Conservation (phyloP, 2,888 invertebrate species). For the Cheilosia soror region DNA sequence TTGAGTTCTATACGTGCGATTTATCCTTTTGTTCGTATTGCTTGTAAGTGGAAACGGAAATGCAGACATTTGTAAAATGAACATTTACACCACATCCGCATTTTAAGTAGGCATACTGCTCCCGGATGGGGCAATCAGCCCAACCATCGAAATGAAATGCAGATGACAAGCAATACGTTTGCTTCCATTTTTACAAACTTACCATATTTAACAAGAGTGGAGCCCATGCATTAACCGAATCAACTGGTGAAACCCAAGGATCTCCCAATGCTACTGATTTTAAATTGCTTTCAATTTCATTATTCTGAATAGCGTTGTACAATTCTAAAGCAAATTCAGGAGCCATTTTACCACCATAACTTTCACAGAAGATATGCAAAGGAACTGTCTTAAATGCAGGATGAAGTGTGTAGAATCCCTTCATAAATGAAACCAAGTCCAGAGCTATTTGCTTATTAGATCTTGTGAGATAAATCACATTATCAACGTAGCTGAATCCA, state of each 20-base stretch:
- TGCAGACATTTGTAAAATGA: too few relatives aligned
- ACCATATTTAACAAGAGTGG: slow-evolving; percentile 90
- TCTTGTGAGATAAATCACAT: slow-evolving; percentile 84
- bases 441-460: slow-evolving; percentile 88
- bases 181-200: slow-evolving; percentile 73
- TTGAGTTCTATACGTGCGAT: too few relatives aligned
- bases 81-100: too few relatives aligned
- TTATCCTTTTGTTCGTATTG: too few relatives aligned
- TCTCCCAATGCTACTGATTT: slow-evolving; percentile 93
- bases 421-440: slow-evolving; percentile 90
- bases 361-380: slow-evolving; percentile 94
- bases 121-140: too few relatives aligned
- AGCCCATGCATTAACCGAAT: slow-evolving; percentile 93
- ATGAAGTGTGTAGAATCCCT: slow-evolving; percentile 87
- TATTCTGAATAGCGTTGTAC: slow-evolving; percentile 86
- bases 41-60: too few relatives aligned
- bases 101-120: too few relatives aligned
- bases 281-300: slow-evolving; percentile 88
- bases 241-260: slow-evolving; percentile 95
- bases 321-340: slow-evolving; percentile 89
- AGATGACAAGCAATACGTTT: not conserved
- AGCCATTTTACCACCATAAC: slow-evolving; percentile 97
- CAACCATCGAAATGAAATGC: too few relatives aligned
- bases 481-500: slow-evolving; percentile 92
- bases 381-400: slow-evolving; percentile 90